Percentiles rank a stretch among this genome's conserved stretches.
Conservation (phyloP, 1,140 invertebrate genomes). For the Drosophila pseudoobscura region DNA sequence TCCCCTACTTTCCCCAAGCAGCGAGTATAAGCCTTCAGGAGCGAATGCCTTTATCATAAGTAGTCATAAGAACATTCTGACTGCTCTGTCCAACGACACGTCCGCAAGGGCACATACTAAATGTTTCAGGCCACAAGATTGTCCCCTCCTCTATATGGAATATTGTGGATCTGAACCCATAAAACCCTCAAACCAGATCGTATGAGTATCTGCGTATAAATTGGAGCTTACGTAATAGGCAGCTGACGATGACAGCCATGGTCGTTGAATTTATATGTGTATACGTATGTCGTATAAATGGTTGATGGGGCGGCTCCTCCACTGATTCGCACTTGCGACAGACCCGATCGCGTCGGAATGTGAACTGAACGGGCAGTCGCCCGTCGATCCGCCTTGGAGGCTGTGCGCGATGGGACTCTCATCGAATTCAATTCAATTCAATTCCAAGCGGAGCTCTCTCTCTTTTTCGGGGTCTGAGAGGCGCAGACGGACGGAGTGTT, state of each 20-base stretch:
- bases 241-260: conserved; percentile 61
- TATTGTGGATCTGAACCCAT: background rate
- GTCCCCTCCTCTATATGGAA: background rate
- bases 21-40: background rate
- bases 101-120: too few relatives aligned
- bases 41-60: background rate
- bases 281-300: conserved; percentile 22
- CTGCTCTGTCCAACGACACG: background rate
- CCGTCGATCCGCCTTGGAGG: conserved; percentile 33
- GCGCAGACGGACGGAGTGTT: conserved; percentile 32
- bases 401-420: conserved; percentile 32
- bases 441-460: conserved; percentile 17
- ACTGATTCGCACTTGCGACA: conserved; percentile 45
- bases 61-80: background rate
- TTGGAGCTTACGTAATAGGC: conserved; percentile 73
- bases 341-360: conserved; percentile 52
- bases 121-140: background rate
- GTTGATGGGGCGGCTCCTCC: conserved; percentile 44
- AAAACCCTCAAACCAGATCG: conserved; percentile 16
- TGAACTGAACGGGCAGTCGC: conserved; percentile 49
- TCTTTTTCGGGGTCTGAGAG: conserved; percentile 9
- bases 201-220: conserved; percentile 21
- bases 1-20: too few relatives aligned
- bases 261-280: conserved; percentile 31
- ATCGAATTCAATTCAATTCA: conserved; percentile 10